Base-by-base conservation (phyloP, 2,888 invertebrate species). In the Ormia ochracea region DNA sequence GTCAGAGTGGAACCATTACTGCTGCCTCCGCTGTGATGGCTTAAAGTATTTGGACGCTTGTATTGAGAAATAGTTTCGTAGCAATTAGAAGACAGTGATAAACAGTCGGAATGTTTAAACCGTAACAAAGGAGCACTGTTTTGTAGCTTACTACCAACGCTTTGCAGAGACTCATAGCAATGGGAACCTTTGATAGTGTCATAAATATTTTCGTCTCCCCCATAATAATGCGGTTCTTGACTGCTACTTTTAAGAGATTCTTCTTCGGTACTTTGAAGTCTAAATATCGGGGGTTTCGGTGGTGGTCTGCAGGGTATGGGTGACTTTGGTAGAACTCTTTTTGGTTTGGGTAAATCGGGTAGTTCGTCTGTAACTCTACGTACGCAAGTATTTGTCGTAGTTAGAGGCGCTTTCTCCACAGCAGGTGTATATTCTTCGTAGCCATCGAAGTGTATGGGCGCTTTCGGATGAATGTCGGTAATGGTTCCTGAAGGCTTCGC, bases 171-270 rank as follows among this genome's bases (percentile, higher is more conserved):
- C 54, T 90, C 90, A 68, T 89, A 89, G 78, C 87, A 87, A 33
- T 87, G 85, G 0, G 92, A 91, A 50, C 92, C 91, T 83, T 92
- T 93, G 77, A 93, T 93, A 1, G 92, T 92, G 80, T 92, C 93
- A 83, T 93, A 93, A 81, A 93, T 93, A 83, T 93, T 92, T 82
- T 93, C 93, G 19, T 89, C 91, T 36, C 91, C 85, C 12, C 85
- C 84, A 68, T 84, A 83, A 54, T 82, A 83, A 21, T 82, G 82
- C 19, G 83, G 81, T n/a, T 82, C 83, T 4, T 81, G 82, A 14
- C 74, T 43, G 19, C 10, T n/a, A 3, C 9, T 26, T 7, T 28
- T 14, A 2, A 31, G 48, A 63, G 78, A 48, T 58, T 77, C 31
- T 61, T 17, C 54, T 69, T 43, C 72, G 2, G 31, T 54, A 41